Base-by-base conservation (phyloP, 2,888 invertebrate species). In the Brenthis ino region DNA sequence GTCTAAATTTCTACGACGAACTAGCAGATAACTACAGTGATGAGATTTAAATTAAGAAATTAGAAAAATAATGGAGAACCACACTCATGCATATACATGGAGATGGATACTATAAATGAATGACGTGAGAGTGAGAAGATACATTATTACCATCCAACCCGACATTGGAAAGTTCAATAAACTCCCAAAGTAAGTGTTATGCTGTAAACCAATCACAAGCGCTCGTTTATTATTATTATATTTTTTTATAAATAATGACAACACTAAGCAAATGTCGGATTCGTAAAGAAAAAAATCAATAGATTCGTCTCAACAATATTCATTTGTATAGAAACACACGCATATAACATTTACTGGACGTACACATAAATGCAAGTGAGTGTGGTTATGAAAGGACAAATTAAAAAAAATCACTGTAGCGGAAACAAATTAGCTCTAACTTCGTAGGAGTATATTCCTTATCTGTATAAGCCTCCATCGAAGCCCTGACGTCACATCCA, bases 121-220 rank as follows among this genome's bases (percentile, higher is more conserved):
- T 70, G 65, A 60, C 56, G 74, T 73, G 81, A 77, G 80, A 79
- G 77, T 78, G 75, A 80, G 79, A 75, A 65, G 82, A 82, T 83
- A 78, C 81, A 76, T 77, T 75, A 78, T 78, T 78, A 80, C 81
- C 79, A 83, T 84, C 84, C 86, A 89, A 91, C 89, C 91, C 91
- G 91, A 91, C 89, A 91, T 91, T 87, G 78, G 82, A 69, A 54
- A 28, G 47, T 64, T 51, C 67, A 72, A 43, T 11, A 43, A 71
- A 70, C 73, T 84, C 83, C 82, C 82, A 82, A 84, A 79, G 68
- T 72, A 85, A 89, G 88, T 89, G 78, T 88, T 88, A 86, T 79
- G 81, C 80, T 86, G 90, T 92, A 92, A 92, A 93, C 93, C 93
- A 92, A 92, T 91, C 93, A 93, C 91, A 91, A 88, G 89, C 90